phyloP scores from a whole-genome alignment of 30 jellyfish, hydroid and myxozoan genomes.

The Thelohanellus kitauei region DNA sequence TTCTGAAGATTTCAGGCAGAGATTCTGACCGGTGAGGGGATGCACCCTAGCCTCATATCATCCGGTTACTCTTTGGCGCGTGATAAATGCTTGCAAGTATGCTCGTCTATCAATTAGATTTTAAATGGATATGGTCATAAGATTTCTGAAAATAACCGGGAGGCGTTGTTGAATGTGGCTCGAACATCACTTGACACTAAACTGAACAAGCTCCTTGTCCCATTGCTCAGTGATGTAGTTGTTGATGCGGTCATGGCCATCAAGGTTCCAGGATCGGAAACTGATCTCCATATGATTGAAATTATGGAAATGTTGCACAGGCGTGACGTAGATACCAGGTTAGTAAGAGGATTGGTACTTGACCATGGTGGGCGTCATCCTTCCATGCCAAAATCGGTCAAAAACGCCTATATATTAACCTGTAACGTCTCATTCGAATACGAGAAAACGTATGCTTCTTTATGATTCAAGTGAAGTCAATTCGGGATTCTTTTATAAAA shows the following conservation, averaged over 20 bases:
- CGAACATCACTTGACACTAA: slow-evolving; percentile 82
- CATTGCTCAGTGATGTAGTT: slow-evolving; percentile 64
- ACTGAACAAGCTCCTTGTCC: slow-evolving; percentile 40
- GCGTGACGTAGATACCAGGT: slow-evolving; percentile 75
- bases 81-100: slow-evolving; percentile 40
- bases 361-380: slow-evolving; percentile 99
- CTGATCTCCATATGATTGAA: slow-evolving; percentile 87
- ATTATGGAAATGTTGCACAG: slow-evolving; percentile 83
- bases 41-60: slow-evolving; percentile 72
- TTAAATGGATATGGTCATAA: not conserved
- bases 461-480: slow-evolving; percentile 38
- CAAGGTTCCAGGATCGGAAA: slow-evolving; percentile 13
- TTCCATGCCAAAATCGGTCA: slow-evolving; percentile 53
- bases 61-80: slow-evolving; percentile 84
- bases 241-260: slow-evolving; percentile 94
- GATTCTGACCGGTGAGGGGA: slow-evolving; percentile 15
- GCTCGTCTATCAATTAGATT: not conserved
- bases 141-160: slow-evolving; percentile 24
- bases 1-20: not conserved
- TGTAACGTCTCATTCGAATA: slow-evolving; percentile 87
- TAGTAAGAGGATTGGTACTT: slow-evolving; percentile 58
- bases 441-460: slow-evolving; percentile 31
- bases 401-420: slow-evolving; percentile 52
- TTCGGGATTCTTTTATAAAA: slow-evolving; percentile 91
- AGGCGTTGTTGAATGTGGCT: slow-evolving; percentile 54